Evolutionary conservation across 2,888 invertebrate species (phyloP).

Genomic region (Hydrotaea diabolus): DNA sequence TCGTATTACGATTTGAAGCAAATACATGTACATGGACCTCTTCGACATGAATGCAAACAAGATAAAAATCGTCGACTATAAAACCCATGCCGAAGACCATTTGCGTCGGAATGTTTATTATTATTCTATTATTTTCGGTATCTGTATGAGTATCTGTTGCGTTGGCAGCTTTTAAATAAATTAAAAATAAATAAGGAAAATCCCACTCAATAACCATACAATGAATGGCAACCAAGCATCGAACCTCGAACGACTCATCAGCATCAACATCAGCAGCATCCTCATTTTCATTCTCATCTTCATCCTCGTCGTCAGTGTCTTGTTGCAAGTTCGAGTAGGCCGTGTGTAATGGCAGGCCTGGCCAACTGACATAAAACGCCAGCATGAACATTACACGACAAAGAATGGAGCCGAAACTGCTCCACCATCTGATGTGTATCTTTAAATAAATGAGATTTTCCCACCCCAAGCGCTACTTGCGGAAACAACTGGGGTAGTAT

Average conservation of each 20-base stretch:
- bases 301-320: too few relatives aligned
- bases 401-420: constrained; percentile 4
- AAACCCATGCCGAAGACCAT: neutral
- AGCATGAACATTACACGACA: neutral
- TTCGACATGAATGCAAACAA: neutral
- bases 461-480: neutral
- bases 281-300: too few relatives aligned
- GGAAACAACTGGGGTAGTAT: too few relatives aligned
- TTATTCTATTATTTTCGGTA: constrained; percentile 36
- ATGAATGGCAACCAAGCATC: neutral
- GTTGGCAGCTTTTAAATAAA: constrained; percentile 67
- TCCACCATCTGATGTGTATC: constrained; percentile 59
- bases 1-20: constrained; percentile 6
- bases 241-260: neutral
- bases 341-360: too few relatives aligned
- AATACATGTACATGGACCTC: neutral
- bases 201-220: constrained; percentile 56
- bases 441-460: constrained; percentile 64
- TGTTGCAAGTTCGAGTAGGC: constrained; percentile 61
- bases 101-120: constrained; percentile 7
- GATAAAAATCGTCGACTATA: constrained; percentile 49
- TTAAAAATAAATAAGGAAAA: constrained; percentile 65
- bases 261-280: neutral
- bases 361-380: neutral
- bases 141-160: constrained; percentile 52